phyloP scores from a whole-genome alignment of 2,113 vertebrate species.

The Scophthalmus maximus region DNA sequence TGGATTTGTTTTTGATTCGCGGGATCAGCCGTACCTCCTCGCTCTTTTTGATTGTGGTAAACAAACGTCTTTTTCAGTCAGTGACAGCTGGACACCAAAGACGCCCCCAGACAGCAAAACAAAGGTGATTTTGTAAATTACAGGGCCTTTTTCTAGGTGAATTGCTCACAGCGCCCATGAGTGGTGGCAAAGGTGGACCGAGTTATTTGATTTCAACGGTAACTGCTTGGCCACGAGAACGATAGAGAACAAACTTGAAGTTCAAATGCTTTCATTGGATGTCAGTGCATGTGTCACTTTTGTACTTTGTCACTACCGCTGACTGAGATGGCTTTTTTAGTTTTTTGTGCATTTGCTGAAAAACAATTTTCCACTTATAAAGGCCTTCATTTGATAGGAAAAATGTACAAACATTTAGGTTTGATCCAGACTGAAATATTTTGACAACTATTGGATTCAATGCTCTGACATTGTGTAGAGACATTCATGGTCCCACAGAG shows the following conservation, averaged over 20 bases:
- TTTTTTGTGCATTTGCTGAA: background rate
- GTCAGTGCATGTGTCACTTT: conserved; percentile 24
- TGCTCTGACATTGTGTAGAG: background rate
- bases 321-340: background rate
- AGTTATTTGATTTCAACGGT: conserved; percentile 59
- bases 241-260: conserved; percentile 37
- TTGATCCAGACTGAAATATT: background rate
- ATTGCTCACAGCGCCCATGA: conserved; percentile 38
- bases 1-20: conserved; percentile 66
- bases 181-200: conserved; percentile 56
- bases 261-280: conserved; percentile 50
- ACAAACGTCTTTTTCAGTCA: conserved; percentile 60
- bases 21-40: conserved; percentile 37
- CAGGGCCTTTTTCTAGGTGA: conserved; percentile 44
- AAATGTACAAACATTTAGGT: no score
- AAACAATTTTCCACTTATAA: background rate
- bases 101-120: conserved; percentile 67
- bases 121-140: conserved; percentile 72
- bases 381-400: no score
- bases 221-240: conserved; percentile 23
- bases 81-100: conserved; percentile 65
- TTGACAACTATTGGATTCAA: background rate
- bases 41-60: conserved; percentile 55
- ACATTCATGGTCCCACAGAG: background rate
- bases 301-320: conserved; percentile 7